Percentiles rank a stretch among this genome's conserved stretches.
Conservation (phyloP, 1,140 invertebrate species). For the Subanguina moxae region DNA sequence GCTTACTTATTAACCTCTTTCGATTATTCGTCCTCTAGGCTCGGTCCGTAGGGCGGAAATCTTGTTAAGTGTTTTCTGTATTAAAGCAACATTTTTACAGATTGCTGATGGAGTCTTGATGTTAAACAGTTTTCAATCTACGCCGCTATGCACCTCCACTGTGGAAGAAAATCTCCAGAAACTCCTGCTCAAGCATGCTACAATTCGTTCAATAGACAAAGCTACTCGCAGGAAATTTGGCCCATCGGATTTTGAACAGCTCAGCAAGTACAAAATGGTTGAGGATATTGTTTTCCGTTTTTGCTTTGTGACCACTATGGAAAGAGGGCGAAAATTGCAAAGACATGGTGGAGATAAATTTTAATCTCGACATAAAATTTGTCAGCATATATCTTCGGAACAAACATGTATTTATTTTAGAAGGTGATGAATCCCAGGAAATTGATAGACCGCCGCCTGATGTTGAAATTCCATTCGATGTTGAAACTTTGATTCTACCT, state of each 20-base stretch:
- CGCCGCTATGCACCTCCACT: slow-evolving; percentile 23
- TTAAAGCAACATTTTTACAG: slow-evolving; percentile 5
- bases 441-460: slow-evolving; percentile 18
- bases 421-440: neutral
- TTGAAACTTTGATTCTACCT: slow-evolving; percentile 32
- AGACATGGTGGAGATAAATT: slow-evolving; percentile 23
- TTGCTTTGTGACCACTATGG: slow-evolving; percentile 34
- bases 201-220: slow-evolving; percentile 8
- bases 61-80: no score
- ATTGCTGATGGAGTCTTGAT: slow-evolving; percentile 38
- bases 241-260: slow-evolving; percentile 18
- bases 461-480: slow-evolving; percentile 30
- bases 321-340: slow-evolving; percentile 26
- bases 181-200: slow-evolving; percentile 18
- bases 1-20: no score
- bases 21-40: no score
- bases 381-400: no score
- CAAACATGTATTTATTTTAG: neutral
- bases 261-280: slow-evolving; percentile 12
- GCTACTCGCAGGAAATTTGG: slow-evolving; percentile 14
- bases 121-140: slow-evolving; percentile 28
- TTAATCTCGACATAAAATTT: no score
- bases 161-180: slow-evolving; percentile 21
- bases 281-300: slow-evolving; percentile 39
- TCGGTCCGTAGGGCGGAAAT: no score